Conservation (phyloP, 2,888 invertebrate genomes). For the Eilema sororculum region DNA sequence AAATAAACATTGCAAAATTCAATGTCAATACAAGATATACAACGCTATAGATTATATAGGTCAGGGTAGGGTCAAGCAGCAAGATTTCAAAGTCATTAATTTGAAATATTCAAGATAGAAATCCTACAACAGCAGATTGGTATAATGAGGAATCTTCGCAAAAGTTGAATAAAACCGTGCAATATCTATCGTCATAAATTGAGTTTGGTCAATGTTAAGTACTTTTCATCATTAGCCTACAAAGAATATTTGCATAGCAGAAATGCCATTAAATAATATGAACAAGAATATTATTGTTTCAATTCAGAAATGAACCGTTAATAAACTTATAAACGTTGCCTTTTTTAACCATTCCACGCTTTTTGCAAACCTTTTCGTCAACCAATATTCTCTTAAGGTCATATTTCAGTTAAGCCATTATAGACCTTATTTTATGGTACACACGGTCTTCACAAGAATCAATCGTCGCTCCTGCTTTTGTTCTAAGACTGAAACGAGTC, state of each 20-base stretch:
- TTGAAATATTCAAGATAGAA: constrained; percentile 4
- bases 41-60: neutral
- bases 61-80: neutral
- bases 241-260: constrained; percentile 11
- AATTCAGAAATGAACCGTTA: constrained; percentile 45
- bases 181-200: neutral
- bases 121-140: neutral
- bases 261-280: constrained; percentile 30
- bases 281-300: constrained; percentile 28
- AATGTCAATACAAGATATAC: too few relatives aligned
- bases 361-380: constrained; percentile 67
- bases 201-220: neutral
- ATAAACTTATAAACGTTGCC: constrained; percentile 43
- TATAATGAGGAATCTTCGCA: neutral
- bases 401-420: constrained; percentile 55
- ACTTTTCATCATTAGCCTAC: neutral
- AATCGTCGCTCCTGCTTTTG: constrained; percentile 64
- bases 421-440: constrained; percentile 54
- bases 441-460: constrained; percentile 56
- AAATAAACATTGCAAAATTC: neutral
- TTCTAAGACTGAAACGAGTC: constrained; percentile 72
- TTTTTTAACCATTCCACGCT: constrained; percentile 53
- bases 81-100: neutral
- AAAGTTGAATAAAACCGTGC: neutral
- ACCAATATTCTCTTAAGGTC: constrained; percentile 69